Conservation (phyloP, 1,140 invertebrate genomes). For the Babylonia areolata region DNA sequence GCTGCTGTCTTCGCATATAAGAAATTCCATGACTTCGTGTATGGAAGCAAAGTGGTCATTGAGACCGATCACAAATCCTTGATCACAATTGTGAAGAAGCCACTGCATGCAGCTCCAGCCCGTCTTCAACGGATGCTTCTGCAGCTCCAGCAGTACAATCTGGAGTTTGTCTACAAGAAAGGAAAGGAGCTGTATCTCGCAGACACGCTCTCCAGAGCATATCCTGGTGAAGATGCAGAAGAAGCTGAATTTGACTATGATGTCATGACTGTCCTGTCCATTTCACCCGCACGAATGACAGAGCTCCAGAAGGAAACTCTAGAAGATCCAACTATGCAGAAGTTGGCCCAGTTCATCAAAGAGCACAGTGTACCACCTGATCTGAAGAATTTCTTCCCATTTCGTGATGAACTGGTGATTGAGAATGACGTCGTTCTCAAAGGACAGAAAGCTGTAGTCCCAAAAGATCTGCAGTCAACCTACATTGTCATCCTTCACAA, state of each 20-base stretch:
- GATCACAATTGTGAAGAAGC: not conserved
- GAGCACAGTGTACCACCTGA: not conserved
- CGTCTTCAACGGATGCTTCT: conserved; percentile 48
- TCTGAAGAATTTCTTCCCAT: not conserved
- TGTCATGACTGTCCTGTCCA: not conserved
- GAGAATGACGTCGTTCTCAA: not conserved
- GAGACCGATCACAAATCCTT: conserved; percentile 19
- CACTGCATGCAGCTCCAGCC: conserved; percentile 29
- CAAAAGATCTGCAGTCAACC: not conserved
- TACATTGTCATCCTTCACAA: conserved; percentile 24
- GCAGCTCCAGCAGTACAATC: conserved; percentile 43
- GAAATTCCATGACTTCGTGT: conserved; percentile 75
- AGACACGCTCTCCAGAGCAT: conserved; percentile 32
- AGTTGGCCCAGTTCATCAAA: not conserved
- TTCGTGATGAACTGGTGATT: not conserved
- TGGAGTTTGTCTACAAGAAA: conserved; percentile 53
- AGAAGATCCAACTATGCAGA: not conserved
- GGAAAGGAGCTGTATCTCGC: conserved; percentile 43
- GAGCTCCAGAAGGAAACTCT: too few species aligned
- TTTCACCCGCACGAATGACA: not conserved
- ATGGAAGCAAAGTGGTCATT: conserved; percentile 35
- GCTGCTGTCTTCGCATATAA: conserved; percentile 77
- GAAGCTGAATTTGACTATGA: not conserved
- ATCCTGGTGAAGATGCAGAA: not conserved
- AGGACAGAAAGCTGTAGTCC: not conserved